Base-by-base conservation (phyloP, 2,113 vertebrate species). In the Ophiodon elongatus region DNA sequence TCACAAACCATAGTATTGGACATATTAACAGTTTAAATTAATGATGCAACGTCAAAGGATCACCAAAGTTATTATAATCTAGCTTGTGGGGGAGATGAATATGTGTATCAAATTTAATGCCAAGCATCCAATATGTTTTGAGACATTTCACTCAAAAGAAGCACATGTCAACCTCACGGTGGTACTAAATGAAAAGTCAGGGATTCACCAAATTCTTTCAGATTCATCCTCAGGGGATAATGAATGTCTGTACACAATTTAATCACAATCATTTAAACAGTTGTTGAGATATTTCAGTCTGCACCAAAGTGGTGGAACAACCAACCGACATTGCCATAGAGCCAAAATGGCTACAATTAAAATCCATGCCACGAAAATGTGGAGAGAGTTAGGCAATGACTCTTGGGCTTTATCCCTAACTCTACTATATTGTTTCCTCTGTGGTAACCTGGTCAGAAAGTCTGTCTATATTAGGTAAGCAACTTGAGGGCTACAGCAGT, bases 371-470 rank as follows among this genome's bases (percentile, higher is more conserved):
- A 81, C 63, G 59, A 76, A 87, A 89, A 89, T 91, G 82, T 91
- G 81, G 85, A 83, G 62, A 37, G 52, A 73, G 59, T 82, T 83
- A 83, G 64, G 81, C 76, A 79, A 79, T 37, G 83, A 73, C 76
- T 88, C 77, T 62, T 43, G 85, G 84, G 82, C 89, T 78, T 64
- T 50, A 82, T 86, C 79, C 82, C 64, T 74, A 85, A 79, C 50
- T 63, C 72, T 77, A 56, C 85, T 84, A 68, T 85, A 89, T 88
- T 86, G 87, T 85, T 92, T 93, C 78, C 87, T 86, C 52, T 87
- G 89, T 85, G 89, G 93, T 88, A 59, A 76, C 67, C 84, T 77
- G 86, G 80, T 64, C 56, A 66, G 81, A 65, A 68, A 56, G 79
- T 78, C 85, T 89, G 78, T 78, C 86, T 89, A 84, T 85, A 76